A percentile compares a stretch with the other conserved stretches of the same genome.
Conservation (phyloP, 2,797 vertebrate species). For the Danio aesculapii region DNA sequence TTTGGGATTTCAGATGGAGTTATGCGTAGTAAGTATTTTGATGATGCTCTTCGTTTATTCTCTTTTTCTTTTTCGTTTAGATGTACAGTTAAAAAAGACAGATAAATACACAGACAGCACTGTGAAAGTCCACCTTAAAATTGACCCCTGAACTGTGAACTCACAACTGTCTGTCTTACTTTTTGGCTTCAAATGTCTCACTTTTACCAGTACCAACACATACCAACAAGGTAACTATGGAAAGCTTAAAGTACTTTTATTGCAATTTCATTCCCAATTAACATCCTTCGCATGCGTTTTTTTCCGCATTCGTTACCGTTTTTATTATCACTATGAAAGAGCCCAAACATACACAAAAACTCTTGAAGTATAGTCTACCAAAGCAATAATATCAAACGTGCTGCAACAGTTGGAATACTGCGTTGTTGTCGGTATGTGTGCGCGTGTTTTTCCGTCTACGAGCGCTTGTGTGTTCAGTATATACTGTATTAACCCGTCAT, state of each 20-base stretch:
- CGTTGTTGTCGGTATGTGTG: constrained; percentile 12
- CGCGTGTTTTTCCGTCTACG: constrained; percentile 41
- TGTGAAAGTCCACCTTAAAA: constrained; percentile 79
- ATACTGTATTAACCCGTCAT: constrained; percentile 47
- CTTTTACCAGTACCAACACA: constrained; percentile 44
- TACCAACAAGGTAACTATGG: constrained; percentile 25
- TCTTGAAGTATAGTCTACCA: constrained; percentile 62
- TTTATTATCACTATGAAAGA: constrained; percentile 49
- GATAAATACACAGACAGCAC: constrained; percentile 77
- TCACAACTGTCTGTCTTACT: constrained; percentile 64
- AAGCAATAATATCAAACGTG: constrained; percentile 79
- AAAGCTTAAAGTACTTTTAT: constrained; percentile 29
- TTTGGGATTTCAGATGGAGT: constrained; percentile 26
- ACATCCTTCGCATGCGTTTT: background rate
- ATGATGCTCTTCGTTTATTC: constrained; percentile 1
- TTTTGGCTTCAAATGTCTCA: constrained; percentile 45
- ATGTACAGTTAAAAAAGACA: constrained; percentile 59
- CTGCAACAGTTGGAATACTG: constrained; percentile 49
- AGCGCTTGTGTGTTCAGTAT: constrained; percentile 52
- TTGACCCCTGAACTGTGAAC: constrained; percentile 81
- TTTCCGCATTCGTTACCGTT: constrained; percentile 20
- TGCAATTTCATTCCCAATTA: background rate
- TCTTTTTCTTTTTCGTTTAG: constrained; percentile 32
- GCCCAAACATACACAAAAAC: constrained; percentile 49
- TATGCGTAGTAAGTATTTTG: constrained; percentile 4